Evolutionary conservation across 2,888 invertebrate species (phyloP), one percentile per base, ranked within the genome.

Genomic region (Anaspis maculata): DNA sequence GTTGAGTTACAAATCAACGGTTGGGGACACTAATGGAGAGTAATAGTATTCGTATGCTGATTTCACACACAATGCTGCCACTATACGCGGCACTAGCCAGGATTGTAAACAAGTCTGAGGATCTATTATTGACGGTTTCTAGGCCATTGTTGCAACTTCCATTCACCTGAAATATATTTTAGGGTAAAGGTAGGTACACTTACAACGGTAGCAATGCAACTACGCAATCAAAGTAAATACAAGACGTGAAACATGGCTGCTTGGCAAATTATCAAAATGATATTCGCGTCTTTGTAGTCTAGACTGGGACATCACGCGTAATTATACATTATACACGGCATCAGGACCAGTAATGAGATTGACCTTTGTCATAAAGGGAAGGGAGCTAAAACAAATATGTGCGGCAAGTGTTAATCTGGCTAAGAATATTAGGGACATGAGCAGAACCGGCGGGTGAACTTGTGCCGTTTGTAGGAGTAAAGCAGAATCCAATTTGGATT

Each of bases 11-110:
- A 61, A 61, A 61, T 61, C 59, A 61, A 54, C 54, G 54, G 54
- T 47, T 51, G 51, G 52, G 51, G 58, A 61, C 58, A 56, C 56
- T 60, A 59, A 61, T 60, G 57, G 59, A 60, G 61, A 61, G 47
- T 59, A 59, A 61, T 60, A 55, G 61, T 54, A 54, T 59, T 61
- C 54, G 58, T 58, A 60, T 61, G 61, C 57, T 61, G 59, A 61
- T 61, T 59, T 53, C 51, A 49, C 51, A 51, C 48, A 51, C 49
- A 51, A 52, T 45, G 47, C 47, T 46, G 43, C 52, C 47, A 48
- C 49, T 50, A 52, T 46, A 50, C 45, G 45, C 43, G 48, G 41
- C 49, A 47, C 51, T 45, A 19, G n/a, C 30, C 13, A 10, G 26
- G 44, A n/a, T n/a, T 48, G 53, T 53, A 53, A 53, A 53, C 52